These are phyloP conservation scores for Penaeus indicus DNA, from an alignment of 1,140 invertebrate species.

Conservation along the genomic window DNA sequence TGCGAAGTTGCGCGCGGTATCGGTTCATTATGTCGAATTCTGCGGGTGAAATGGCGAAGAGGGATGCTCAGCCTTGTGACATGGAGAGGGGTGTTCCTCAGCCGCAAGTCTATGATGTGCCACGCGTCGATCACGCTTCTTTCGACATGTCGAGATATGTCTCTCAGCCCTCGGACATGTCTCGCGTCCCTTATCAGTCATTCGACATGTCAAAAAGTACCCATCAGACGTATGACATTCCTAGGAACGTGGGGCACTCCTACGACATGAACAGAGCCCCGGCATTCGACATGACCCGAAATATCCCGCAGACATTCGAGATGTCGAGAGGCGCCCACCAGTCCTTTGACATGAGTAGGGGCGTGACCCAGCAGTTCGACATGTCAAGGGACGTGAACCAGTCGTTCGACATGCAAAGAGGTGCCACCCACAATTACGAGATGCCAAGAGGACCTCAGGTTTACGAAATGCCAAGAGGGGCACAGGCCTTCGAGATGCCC, in stretches of 20 bases:
- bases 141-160: slow-evolving; percentile 39
- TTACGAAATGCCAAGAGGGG: too few species aligned
- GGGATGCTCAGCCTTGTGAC: slow-evolving; percentile 35
- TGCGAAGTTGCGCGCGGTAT: neutral
- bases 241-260: too few species aligned
- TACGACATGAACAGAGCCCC: too few species aligned
- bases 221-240: too few species aligned
- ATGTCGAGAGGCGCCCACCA: slow-evolving; percentile 21
- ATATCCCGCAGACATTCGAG: slow-evolving; percentile 12
- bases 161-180: too few species aligned
- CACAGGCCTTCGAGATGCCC: slow-evolving; percentile 4
- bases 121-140: slow-evolving; percentile 8
- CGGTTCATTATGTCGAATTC: slow-evolving; percentile 42
- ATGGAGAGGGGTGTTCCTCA: slow-evolving; percentile 35
- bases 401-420: too few species aligned
- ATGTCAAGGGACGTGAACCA: neutral
- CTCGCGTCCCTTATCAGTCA: too few species aligned
- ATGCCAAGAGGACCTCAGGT: slow-evolving; percentile 15
- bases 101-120: slow-evolving; percentile 6
- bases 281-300: too few species aligned
- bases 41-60: slow-evolving; percentile 31
- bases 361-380: slow-evolving; percentile 33
- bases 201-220: too few species aligned
- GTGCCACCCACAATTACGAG: neutral
- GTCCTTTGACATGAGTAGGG: slow-evolving; percentile 19